These are phyloP conservation scores for Minunthozetes semirufus DNA, from an alignment of 2,888 invertebrate species.

Conservation along the genomic window DNA sequence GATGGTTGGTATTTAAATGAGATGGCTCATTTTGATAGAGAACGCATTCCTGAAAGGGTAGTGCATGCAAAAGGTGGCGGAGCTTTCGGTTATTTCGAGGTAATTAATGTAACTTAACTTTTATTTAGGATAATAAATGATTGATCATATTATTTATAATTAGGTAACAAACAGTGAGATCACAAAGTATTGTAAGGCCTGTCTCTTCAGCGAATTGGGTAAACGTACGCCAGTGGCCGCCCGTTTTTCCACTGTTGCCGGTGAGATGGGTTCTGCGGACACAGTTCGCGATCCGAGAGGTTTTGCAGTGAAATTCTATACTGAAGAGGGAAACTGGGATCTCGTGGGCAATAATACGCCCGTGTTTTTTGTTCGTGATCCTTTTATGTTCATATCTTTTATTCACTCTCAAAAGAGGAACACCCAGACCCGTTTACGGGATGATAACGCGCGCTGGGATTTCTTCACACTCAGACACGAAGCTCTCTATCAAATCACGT, in stretches of 20 bases:
- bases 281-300: slow-evolving; percentile 80
- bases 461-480: slow-evolving; percentile 82
- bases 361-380: slow-evolving; percentile 84
- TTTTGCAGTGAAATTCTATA: slow-evolving; percentile 88
- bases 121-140: too few species aligned
- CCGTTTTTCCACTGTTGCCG: slow-evolving; percentile 71
- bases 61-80: slow-evolving; percentile 92
- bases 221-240: slow-evolving; percentile 72
- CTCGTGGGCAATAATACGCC: slow-evolving; percentile 84
- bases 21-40: slow-evolving; percentile 59
- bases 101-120: not conserved
- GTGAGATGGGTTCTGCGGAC: slow-evolving; percentile 84
- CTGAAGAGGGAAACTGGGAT: slow-evolving; percentile 82
- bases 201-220: slow-evolving; percentile 66
- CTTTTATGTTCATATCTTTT: slow-evolving; percentile 82
- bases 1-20: slow-evolving; percentile 62
- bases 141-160: not conserved
- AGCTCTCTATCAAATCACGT: slow-evolving; percentile 70
- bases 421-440: slow-evolving; percentile 72
- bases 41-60: slow-evolving; percentile 90
- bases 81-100: slow-evolving; percentile 75
- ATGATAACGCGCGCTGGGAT: slow-evolving; percentile 94
- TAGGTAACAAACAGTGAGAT: slow-evolving; percentile 69
- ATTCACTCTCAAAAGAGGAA: slow-evolving; percentile 96
- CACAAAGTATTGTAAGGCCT: slow-evolving; percentile 67